Conservation (phyloP, 2,888 invertebrate species). For the Embidobia sp. region DNA sequence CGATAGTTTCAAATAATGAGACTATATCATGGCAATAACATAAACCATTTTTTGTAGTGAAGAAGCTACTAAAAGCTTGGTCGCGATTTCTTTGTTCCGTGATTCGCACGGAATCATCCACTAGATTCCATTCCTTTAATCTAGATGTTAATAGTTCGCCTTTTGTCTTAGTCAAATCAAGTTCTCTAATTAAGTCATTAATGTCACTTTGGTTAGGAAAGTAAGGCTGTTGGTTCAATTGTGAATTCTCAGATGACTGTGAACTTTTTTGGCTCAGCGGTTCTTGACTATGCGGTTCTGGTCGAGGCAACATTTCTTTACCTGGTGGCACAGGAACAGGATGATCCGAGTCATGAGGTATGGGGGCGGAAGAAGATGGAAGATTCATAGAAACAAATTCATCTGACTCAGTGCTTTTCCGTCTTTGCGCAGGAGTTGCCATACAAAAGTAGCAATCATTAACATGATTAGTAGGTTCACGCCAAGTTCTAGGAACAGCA, state of each 20-base stretch:
- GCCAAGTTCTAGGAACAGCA: slow-evolving; percentile 70
- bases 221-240: neutral
- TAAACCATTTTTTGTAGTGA: neutral
- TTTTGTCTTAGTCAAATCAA: slow-evolving; percentile 1
- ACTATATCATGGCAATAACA: neutral
- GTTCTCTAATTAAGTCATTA: slow-evolving; percentile 5
- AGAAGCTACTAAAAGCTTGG: neutral
- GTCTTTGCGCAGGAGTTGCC: slow-evolving; percentile 17
- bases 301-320: too few relatives aligned
- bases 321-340: neutral
- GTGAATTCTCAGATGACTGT: too few relatives aligned
- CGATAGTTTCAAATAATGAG: neutral
- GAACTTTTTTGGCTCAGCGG: too few relatives aligned
- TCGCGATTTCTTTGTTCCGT: neutral
- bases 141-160: slow-evolving; percentile 10
- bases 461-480: slow-evolving; percentile 71
- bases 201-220: neutral
- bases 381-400: slow-evolving; percentile 6
- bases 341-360: neutral
- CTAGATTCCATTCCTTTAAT: slow-evolving; percentile 5
- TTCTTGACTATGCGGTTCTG: too few relatives aligned
- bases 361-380: slow-evolving; percentile 8
- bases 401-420: neutral
- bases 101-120: neutral
- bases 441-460: slow-evolving; percentile 74